These are phyloP conservation scores for Nibea coibor DNA, from an alignment of 2,113 vertebrate species.

Conservation along the genomic window DNA sequence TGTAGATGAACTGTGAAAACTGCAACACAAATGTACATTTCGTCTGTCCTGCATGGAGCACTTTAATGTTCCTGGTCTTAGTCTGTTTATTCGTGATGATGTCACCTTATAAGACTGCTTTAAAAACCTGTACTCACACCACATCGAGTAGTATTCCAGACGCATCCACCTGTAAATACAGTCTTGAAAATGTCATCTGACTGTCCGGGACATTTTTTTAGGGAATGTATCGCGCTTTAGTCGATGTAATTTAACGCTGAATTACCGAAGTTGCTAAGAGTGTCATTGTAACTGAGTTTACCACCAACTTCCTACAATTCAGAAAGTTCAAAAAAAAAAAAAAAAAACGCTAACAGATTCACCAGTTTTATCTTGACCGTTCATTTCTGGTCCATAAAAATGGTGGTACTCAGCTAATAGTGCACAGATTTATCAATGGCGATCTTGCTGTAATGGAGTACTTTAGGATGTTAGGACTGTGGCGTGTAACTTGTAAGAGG, in stretches of 20 bases:
- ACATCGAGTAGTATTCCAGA: slow-evolving; percentile 37
- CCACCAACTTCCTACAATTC: slow-evolving; percentile 30
- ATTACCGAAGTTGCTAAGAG: slow-evolving; percentile 22
- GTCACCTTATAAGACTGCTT: slow-evolving; percentile 69
- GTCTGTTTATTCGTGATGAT: slow-evolving; percentile 73
- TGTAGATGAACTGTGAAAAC: slow-evolving; percentile 70
- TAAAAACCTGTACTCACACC: slow-evolving; percentile 56
- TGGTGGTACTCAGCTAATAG: slow-evolving; percentile 34
- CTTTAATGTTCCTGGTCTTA: slow-evolving; percentile 82
- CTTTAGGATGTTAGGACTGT: slow-evolving; percentile 64
- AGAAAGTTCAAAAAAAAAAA: slow-evolving; percentile 4
- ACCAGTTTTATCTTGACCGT: slow-evolving; percentile 25
- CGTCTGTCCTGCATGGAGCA: slow-evolving; percentile 85
- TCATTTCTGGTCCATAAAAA: slow-evolving; percentile 20
- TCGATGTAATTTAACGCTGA: slow-evolving; percentile 26
- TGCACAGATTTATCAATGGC: slow-evolving; percentile 45
- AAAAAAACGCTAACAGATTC: slow-evolving; percentile 14
- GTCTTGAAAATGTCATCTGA: slow-evolving; percentile 33
- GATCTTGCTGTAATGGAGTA: slow-evolving; percentile 59
- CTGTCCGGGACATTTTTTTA: slow-evolving; percentile 16
- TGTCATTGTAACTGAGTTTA: slow-evolving; percentile 10
- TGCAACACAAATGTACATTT: slow-evolving; percentile 71
- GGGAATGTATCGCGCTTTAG: slow-evolving; percentile 21
- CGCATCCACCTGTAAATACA: slow-evolving; percentile 68
- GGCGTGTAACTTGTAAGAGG: slow-evolving; percentile 67